phyloP scores from a whole-genome alignment of 2,888 invertebrate genomes.

The Brachyptera risi region DNA sequence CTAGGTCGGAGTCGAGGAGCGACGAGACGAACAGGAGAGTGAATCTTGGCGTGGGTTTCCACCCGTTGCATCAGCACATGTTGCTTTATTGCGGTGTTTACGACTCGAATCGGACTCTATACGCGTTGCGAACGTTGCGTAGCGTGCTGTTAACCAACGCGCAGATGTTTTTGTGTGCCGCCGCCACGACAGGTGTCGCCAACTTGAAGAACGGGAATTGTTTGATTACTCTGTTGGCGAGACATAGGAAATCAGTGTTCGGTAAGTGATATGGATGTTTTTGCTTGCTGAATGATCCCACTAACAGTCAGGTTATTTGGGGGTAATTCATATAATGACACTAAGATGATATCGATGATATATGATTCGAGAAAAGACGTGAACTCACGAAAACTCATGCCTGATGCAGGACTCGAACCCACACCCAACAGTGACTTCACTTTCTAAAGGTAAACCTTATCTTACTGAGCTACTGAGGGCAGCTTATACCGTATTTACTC shows the following conservation, averaged over 20 bases:
- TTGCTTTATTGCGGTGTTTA: constrained; percentile 75
- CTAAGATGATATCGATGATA: too few relatives aligned
- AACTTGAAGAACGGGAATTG: constrained; percentile 51
- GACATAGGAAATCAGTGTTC: constrained; percentile 76
- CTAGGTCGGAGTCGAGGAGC: constrained; percentile 1
- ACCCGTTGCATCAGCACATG: constrained; percentile 79
- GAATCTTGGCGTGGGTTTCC: constrained; percentile 49
- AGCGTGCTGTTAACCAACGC: constrained; percentile 68
- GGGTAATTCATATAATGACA: too few relatives aligned
- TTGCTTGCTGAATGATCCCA: too few relatives aligned
- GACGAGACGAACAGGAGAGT: not conserved
- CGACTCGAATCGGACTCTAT: constrained; percentile 68
- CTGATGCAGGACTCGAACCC: too few relatives aligned
- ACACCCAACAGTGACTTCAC: too few relatives aligned
- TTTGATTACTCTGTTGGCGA: constrained; percentile 59
- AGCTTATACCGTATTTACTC: too few relatives aligned
- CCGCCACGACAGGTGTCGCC: constrained; percentile 68
- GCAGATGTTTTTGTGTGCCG: constrained; percentile 62
- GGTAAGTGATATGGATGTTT: too few relatives aligned
- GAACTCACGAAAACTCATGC: too few relatives aligned
- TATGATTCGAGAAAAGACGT: too few relatives aligned
- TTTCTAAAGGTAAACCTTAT: too few relatives aligned
- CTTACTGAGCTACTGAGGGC: too few relatives aligned
- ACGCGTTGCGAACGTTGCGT: constrained; percentile 69
- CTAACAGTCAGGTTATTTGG: too few relatives aligned